These are phyloP conservation scores for Eupithecia abbreviata DNA, from an alignment of 2,888 invertebrate species.

Conservation along the genomic window DNA sequence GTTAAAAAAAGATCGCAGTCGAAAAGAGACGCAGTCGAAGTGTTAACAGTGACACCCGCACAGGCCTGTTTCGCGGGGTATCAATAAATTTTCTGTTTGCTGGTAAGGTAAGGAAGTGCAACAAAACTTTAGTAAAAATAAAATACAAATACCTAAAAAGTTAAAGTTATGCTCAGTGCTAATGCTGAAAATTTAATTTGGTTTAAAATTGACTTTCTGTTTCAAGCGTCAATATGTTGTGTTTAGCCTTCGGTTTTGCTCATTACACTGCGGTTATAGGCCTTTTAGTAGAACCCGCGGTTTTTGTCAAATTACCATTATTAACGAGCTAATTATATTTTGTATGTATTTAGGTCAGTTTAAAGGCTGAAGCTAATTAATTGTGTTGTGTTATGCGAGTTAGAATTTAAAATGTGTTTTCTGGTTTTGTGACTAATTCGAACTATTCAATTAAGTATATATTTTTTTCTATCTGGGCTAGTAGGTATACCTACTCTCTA, in stretches of 20 bases:
- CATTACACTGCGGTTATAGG: slow-evolving; percentile 6
- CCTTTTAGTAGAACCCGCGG: neutral
- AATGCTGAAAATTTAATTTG: neutral
- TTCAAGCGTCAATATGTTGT: neutral
- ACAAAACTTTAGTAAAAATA: too few species aligned
- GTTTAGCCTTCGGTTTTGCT: slow-evolving; percentile 1
- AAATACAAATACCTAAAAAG: too few species aligned
- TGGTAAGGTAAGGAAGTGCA: too few species aligned
- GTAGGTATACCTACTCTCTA: too few species aligned
- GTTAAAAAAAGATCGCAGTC: too few species aligned
- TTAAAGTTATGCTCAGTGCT: too few species aligned
- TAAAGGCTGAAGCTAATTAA: neutral
- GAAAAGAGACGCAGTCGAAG: too few species aligned
- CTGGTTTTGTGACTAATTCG: neutral
- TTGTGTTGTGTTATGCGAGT: neutral
- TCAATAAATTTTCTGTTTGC: too few species aligned
- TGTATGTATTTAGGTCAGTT: neutral
- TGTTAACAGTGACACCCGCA: too few species aligned
- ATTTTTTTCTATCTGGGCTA: too few species aligned
- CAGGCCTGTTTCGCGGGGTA: too few species aligned
- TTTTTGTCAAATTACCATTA: slow-evolving; percentile 12
- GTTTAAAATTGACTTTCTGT: neutral
- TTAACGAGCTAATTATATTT: slow-evolving; percentile 2
- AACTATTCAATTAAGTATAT: too few species aligned
- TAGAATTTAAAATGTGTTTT: neutral